Evolutionary conservation across 2,797 vertebrate genomes (phyloP).

Genomic region (Tragopan temminckii): DNA sequence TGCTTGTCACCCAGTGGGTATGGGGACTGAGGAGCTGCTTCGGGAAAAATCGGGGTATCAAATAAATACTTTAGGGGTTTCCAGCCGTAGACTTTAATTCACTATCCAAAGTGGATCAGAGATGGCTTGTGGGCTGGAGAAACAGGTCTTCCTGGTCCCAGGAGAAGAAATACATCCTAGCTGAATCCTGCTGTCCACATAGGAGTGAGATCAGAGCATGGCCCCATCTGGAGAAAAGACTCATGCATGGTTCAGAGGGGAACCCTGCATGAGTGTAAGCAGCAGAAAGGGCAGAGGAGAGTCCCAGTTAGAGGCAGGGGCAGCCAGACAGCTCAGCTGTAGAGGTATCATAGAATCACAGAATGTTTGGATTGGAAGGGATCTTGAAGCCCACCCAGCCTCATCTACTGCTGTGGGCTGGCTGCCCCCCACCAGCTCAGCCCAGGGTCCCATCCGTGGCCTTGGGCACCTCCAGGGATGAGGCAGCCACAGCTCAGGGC

Average conservation of each 20-base stretch:
- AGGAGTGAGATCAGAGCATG: background rate
- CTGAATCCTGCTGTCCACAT: background rate
- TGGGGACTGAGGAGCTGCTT: background rate
- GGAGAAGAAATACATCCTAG: background rate
- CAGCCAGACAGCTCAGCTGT: fast-evolving
- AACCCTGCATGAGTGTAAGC: background rate
- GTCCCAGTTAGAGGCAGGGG: background rate
- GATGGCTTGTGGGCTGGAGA: background rate
- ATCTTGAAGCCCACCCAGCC: no score
- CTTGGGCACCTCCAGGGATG: no score
- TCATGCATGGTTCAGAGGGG: background rate
- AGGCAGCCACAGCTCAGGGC: no score
- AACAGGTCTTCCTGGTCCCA: background rate
- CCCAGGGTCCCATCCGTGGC: no score
- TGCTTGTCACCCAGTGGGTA: background rate
- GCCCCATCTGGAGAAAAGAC: background rate
- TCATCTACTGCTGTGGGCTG: no score
- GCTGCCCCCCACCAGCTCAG: no score
- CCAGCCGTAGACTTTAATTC: background rate
- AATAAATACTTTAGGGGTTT: background rate
- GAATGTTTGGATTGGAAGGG: no score
- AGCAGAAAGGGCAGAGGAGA: background rate
- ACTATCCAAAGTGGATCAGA: background rate
- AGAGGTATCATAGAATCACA: no score
- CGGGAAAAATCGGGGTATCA: background rate